phyloP scores from a whole-genome alignment of 2,113 vertebrate species.

The Siphamia tubifer region DNA sequence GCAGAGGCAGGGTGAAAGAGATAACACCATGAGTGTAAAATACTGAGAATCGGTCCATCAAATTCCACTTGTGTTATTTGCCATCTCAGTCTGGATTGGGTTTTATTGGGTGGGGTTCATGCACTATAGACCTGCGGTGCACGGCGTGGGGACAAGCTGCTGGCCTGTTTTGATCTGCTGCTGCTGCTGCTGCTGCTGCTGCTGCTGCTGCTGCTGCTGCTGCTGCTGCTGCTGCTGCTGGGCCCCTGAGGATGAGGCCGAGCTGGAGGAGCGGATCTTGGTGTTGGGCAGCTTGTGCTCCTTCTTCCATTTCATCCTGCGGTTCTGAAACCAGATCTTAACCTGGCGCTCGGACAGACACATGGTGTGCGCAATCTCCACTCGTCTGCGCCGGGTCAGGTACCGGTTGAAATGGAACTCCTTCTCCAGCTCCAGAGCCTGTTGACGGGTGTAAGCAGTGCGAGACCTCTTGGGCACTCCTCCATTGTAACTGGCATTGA shows the following conservation, averaged over 20 bases:
- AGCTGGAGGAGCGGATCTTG: conserved; percentile 95
- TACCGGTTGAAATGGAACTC: conserved; percentile 99
- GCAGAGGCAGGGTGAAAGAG: conserved; percentile 53
- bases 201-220: conserved; percentile 86
- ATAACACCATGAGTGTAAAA: conserved; percentile 72
- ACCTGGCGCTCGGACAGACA: conserved; percentile 98
- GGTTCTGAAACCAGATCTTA: conserved; percentile 99
- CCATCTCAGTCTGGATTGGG: conserved; percentile 76
- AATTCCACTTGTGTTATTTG: conserved; percentile 76
- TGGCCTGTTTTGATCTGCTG: conserved; percentile 83
- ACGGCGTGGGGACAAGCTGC: conserved; percentile 86
- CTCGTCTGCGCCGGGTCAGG: conserved; percentile 96
- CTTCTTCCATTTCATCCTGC: conserved; percentile 99
- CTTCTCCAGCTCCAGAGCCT: conserved; percentile 99
- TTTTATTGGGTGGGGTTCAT: conserved; percentile 46
- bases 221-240: conserved; percentile 77
- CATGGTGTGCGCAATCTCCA: conserved; percentile 98
- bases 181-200: conserved; percentile 85
- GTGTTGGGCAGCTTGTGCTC: conserved; percentile 99
- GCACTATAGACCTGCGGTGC: conserved; percentile 86
- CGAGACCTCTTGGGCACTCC: conserved; percentile 98
- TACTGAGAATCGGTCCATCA: conserved; percentile 76
- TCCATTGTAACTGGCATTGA: conserved; percentile 94
- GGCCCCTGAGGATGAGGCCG: conserved; percentile 79
- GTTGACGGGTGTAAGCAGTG: conserved; percentile 98